These are phyloP conservation scores for Heteropelma amictum DNA, from an alignment of 2,888 invertebrate species.

Conservation along the genomic window DNA sequence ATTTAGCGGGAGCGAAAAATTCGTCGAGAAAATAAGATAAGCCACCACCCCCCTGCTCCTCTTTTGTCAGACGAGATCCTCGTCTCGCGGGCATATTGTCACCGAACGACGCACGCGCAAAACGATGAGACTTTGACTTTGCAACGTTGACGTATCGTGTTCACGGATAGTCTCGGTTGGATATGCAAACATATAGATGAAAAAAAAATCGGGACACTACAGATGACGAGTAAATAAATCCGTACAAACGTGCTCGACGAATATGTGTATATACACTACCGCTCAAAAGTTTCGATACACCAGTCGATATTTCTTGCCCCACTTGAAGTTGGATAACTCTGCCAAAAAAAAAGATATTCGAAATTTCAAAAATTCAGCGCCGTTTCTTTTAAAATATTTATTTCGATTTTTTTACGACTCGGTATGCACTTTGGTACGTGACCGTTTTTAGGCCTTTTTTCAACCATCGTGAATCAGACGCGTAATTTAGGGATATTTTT, in stretches of 20 bases:
- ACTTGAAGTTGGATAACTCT: too few species aligned
- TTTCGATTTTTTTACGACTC: too few species aligned
- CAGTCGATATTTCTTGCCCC: too few species aligned
- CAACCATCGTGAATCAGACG: too few species aligned
- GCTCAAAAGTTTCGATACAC: too few species aligned
- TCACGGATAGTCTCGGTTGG: conserved; percentile 61
- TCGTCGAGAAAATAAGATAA: conserved; percentile 44
- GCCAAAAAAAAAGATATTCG: too few species aligned
- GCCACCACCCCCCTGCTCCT: background rate
- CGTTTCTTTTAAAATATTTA: too few species aligned
- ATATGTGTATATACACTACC: too few species aligned
- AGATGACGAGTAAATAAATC: conserved; percentile 61
- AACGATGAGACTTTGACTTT: conserved; percentile 17
- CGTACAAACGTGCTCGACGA: conserved; percentile 2
- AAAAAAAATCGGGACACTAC: conserved; percentile 45
- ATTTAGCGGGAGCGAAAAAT: conserved; percentile 18
- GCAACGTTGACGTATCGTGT: conserved; percentile 49
- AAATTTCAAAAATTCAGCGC: too few species aligned
- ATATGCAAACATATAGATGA: conserved; percentile 60
- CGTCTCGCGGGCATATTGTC: background rate
- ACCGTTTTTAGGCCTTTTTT: too few species aligned
- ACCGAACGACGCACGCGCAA: background rate
- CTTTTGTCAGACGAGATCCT: conserved; percentile 17
- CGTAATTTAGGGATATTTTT: too few species aligned
- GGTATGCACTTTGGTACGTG: too few species aligned